phyloP scores from a whole-genome alignment of 1,140 invertebrate genomes.

The Pogonomyrmex californicus region DNA sequence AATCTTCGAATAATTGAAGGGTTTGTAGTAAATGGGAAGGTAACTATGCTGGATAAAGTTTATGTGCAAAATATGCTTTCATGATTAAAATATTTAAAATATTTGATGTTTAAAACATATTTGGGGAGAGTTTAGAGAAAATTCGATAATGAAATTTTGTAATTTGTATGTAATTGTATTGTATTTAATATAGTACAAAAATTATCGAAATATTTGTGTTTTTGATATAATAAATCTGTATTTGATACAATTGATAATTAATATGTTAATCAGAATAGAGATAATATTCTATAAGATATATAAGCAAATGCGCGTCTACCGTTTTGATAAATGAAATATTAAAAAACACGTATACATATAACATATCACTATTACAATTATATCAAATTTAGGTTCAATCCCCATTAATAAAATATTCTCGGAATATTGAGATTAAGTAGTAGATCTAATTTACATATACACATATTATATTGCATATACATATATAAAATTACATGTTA shows the following conservation, averaged over 20 bases:
- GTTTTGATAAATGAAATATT: slow-evolving; percentile 21
- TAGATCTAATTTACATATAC: neutral
- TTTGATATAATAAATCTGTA: neutral
- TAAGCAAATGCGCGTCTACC: neutral
- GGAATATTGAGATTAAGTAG: neutral
- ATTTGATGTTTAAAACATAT: slow-evolving; percentile 17
- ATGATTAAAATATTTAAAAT: slow-evolving; percentile 18
- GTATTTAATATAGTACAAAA: neutral
- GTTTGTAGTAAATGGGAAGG: neutral
- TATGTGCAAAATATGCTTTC: slow-evolving; percentile 10
- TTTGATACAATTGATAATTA: slow-evolving; percentile 4
- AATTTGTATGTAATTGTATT: neutral
- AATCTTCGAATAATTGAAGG: slow-evolving; percentile 15
- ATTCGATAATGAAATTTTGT: slow-evolving; percentile 36
- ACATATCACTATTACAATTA: neutral
- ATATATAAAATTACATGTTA: neutral
- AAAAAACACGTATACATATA: neutral
- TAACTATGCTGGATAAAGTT: slow-evolving; percentile 25
- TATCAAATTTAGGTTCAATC: neutral
- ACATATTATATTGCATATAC: neutral
- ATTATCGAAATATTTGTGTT: neutral
- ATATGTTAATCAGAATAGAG: slow-evolving; percentile 13
- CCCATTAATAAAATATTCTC: neutral
- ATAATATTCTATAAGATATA: neutral
- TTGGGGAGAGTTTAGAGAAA: neutral